A percentile compares a stretch with the other conserved stretches of the same genome.
Evolutionary conservation across 2,797 vertebrate species (phyloP).

Genomic region (Linurgus olivaceus): DNA sequence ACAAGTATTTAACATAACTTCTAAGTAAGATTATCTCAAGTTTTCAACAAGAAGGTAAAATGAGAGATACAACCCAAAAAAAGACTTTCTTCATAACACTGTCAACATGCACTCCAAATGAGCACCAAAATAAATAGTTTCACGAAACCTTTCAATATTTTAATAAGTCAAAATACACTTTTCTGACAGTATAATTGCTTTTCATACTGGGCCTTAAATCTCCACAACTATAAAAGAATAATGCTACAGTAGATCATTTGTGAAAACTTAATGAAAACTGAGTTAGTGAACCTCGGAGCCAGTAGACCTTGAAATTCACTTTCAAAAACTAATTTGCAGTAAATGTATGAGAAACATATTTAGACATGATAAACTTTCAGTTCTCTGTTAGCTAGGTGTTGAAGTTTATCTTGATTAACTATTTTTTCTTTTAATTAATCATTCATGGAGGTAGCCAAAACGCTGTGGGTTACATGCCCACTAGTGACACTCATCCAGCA

Average conservation of each 20-base stretch:
- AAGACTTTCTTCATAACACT: conserved; percentile 73
- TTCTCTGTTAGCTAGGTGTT: conserved; percentile 68
- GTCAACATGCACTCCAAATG: conserved; percentile 74
- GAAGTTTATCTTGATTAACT: conserved; percentile 81
- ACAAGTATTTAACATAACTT: background rate
- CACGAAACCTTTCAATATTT: conserved; percentile 86
- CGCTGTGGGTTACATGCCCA: background rate
- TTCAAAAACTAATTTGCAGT: conserved; percentile 99
- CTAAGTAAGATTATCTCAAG: background rate
- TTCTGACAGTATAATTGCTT: conserved; percentile 96
- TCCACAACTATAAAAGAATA: conserved; percentile 83
- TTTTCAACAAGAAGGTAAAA: background rate
- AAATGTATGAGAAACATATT: conserved; percentile 97
- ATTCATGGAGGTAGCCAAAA: background rate
- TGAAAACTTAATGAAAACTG: conserved; percentile 98
- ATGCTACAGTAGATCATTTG: conserved; percentile 93
- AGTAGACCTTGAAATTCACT: conserved; percentile 98
- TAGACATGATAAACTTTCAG: conserved; percentile 83
- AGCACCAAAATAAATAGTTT: conserved; percentile 85
- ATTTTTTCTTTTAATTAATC: conserved; percentile 77
- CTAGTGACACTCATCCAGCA: conserved; percentile 15
- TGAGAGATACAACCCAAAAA: conserved; percentile 56
- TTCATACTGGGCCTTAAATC: conserved; percentile 85
- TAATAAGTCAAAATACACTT: conserved; percentile 95
- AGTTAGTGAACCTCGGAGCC: conserved; percentile 90